phyloP scores from a whole-genome alignment of 2,888 invertebrate species.

The Tenthredo notha region DNA sequence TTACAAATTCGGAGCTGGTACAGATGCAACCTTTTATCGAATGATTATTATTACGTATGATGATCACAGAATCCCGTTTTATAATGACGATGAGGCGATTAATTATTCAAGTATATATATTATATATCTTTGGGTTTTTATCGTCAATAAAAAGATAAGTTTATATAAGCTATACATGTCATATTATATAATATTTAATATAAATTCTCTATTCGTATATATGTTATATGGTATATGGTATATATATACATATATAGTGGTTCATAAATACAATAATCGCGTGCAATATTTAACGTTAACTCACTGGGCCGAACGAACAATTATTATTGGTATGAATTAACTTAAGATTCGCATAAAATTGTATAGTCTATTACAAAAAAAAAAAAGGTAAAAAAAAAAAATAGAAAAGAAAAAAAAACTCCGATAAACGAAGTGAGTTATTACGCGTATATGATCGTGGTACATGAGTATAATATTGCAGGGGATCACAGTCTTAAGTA shows the following conservation, averaged over 20 bases:
- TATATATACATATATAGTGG: no score
- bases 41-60: neutral
- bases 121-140: no score
- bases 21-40: neutral
- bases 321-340: neutral
- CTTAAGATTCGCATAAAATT: constrained; percentile 3
- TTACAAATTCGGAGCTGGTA: neutral
- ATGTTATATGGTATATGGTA: no score
- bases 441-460: neutral
- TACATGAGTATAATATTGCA: neutral
- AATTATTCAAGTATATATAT: no score
- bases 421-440: neutral
- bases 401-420: no score
- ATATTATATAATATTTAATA: no score
- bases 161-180: no score
- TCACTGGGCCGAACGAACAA: neutral
- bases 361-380: neutral
- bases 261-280: no score
- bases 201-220: no score
- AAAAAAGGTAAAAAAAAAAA: no score
- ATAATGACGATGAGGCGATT: neutral
- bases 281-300: no score
- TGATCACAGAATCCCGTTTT: neutral
- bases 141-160: no score
- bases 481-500: neutral